Base-by-base conservation (phyloP, 1,140 invertebrate species). In the Tetramorium alpestre region DNA sequence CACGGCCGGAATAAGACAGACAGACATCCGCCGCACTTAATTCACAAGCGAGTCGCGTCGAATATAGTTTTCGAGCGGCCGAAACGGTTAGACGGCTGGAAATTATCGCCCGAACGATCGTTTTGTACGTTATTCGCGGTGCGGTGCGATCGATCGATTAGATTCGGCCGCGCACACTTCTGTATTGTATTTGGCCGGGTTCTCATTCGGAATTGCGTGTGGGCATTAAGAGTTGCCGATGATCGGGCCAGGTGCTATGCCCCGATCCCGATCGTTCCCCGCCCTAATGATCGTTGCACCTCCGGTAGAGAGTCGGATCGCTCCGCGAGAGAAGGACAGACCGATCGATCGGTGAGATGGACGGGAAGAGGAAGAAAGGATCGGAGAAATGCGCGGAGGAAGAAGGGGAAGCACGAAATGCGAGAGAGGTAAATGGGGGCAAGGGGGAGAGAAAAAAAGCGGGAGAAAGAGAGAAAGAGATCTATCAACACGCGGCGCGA, bases 261-360 rank as follows among this genome's bases (percentile, higher is more conserved):
- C 56, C 72, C 81, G 89, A 88, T 90, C 65, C 64, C 69, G 89
- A 90, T 88, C 89, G 73, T 88, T 92, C 87, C 88, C 81, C 89
- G 89, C 89, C 90, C 80, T 87, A 89, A 91, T 91, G 88, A 91
- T 89, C 90, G 88, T 56, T 86, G 87, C 67, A 69, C 76, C 72
- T 54, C 33, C 49, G 70, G 58, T 60, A 51, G 56, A 60, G 81
- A 51, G 56, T 16, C 70, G 5, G 72, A 73, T 80, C 89, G 85
- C 58, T 70, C 44, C 84, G 69, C 47, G 69, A 54, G 58, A 64
- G 58, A 60, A 33, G 47, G 18, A 84, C 41, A 33, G 44, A 44
- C 25, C 6, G 18, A 41, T 41, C 72, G 78, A 28, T n/a, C 33
- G 22, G 11, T 16, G 56, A 33, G 54, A 56, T 77, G 62, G 70